phyloP scores from a whole-genome alignment of 2,113 vertebrate species.

The Scomber scombrus region DNA sequence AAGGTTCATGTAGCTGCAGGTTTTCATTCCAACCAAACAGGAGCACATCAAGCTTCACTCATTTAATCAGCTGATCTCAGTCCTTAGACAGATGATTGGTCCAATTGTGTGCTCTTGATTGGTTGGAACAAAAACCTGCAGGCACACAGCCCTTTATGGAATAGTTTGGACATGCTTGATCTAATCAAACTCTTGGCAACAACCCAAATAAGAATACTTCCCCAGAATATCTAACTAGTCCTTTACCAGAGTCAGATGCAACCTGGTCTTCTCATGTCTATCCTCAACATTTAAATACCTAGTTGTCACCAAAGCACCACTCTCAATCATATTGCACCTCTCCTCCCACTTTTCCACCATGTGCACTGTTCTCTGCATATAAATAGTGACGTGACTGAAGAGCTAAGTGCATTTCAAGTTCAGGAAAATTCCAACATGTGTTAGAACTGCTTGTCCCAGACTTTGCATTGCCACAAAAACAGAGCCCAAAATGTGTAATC shows the following conservation, averaged over 20 bases:
- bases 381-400: neutral
- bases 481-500: constrained; percentile 8
- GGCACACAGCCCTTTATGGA: too few relatives aligned
- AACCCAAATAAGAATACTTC: neutral
- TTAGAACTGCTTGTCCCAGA: neutral
- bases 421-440: constrained; percentile 7
- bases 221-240: neutral
- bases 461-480: constrained; percentile 40
- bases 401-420: neutral
- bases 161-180: too few relatives aligned
- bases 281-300: neutral
- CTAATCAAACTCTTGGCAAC: neutral
- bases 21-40: too few relatives aligned
- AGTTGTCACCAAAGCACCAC: neutral
- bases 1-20: too few relatives aligned
- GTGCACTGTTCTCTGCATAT: neutral
- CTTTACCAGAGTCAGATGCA: neutral
- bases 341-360: neutral
- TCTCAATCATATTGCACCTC: neutral
- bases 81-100: too few relatives aligned
- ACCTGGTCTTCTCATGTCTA: neutral
- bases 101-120: too few relatives aligned
- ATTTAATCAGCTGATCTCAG: too few relatives aligned
- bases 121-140: too few relatives aligned
- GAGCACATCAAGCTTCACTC: too few relatives aligned